Base-by-base conservation (phyloP, 2,113 vertebrate genomes). In the Nasalis larvatus region DNA sequence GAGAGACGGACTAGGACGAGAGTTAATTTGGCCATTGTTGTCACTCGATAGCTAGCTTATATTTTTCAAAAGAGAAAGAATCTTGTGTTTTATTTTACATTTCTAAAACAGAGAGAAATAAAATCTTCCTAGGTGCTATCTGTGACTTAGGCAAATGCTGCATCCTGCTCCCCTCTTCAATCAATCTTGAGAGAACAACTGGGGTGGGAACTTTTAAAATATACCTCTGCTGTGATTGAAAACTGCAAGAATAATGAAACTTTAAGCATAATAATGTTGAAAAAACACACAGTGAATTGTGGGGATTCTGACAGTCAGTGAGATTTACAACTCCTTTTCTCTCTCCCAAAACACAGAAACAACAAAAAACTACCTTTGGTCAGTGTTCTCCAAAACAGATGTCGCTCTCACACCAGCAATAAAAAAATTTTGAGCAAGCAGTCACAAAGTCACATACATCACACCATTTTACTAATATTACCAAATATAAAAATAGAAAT, bases 111-210 rank as follows among this genome's bases (percentile, higher is more conserved):
- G 42, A 60, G 42, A 3, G 8, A 90, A 80, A 85, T 42, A 87
- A n/a, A 63, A 63, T 37, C 25, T 91, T 89, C 37, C 66, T 78
- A 68, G 21, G 18, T 74, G 23, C 25, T 47, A 78, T 40, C 45
- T 47, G 2, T 17, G 60, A 60, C 73, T 54, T 30, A 42, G 12
- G 18, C 17, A 84, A 93, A 82, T 69, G 35, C 13, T 84, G 86
- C 69, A 73, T 87, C 84, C 73, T 47, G 23, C 74, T 68, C 27
- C 32, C 69, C 30, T 30, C 3, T 60, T 78, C 87, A 85, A 6
- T 88, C 87, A 96, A 68, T 95, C 54, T 84, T 92, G 17, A 90
- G 77, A 96, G 54, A 94, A 94, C 82, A 9, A 68, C 42, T 73
- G 3, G 17, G 82, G 8, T 49, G 40, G 12, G 12, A 94, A 94